These are phyloP conservation scores for Microtus pennsylvanicus DNA, from an alignment of 2,113 vertebrate species.

Conservation along the genomic window DNA sequence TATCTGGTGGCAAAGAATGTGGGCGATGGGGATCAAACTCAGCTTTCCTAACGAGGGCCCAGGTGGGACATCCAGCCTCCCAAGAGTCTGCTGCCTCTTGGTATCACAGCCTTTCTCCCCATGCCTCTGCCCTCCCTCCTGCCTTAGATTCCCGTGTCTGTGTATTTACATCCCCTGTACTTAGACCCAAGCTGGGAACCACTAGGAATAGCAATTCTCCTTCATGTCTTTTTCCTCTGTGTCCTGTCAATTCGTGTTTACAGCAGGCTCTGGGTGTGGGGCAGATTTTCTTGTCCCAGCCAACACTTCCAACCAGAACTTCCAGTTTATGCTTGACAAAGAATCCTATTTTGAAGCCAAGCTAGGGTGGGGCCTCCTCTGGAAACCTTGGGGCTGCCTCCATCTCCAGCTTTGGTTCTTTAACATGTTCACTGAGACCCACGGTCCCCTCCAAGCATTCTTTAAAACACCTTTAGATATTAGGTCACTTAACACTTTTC, in stretches of 20 bases:
- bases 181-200: not conserved
- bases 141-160: not conserved
- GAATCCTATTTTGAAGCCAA: slow-evolving; percentile 75
- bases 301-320: slow-evolving; percentile 77
- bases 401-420: not conserved
- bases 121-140: not conserved
- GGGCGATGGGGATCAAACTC: no score
- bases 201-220: not conserved
- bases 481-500: not conserved
- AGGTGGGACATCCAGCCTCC: not conserved
- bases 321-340: slow-evolving; percentile 78
- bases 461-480: not conserved
- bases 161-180: not conserved
- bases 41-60: no score
- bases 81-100: not conserved
- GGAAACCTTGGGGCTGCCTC: slow-evolving; percentile 24
- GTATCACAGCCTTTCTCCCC: not conserved
- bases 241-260: not conserved
- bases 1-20: not conserved
- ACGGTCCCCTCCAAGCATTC: not conserved
- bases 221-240: not conserved
- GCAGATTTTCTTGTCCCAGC: slow-evolving; percentile 35
- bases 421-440: not conserved
- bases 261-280: slow-evolving; percentile 67
- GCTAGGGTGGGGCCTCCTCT: slow-evolving; percentile 65